phyloP scores from a whole-genome alignment of 2,888 invertebrate species.

The Nomada ferruginata region DNA sequence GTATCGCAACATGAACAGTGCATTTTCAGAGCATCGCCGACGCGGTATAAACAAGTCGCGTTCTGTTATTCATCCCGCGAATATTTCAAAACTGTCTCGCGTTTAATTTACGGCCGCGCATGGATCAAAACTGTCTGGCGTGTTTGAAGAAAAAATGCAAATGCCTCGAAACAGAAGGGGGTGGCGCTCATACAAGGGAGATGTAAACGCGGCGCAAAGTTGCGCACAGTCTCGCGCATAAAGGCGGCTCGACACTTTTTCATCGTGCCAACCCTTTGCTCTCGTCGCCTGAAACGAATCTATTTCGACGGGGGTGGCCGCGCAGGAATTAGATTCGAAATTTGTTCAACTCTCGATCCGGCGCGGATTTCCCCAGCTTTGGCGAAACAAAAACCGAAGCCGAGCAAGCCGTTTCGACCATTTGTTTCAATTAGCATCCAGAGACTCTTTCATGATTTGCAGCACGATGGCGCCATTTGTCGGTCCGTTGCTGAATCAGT shows the following conservation, averaged over 20 bases:
- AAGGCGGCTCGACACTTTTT: not conserved
- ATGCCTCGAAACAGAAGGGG: conserved; percentile 1
- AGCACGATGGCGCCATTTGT: conserved; percentile 53
- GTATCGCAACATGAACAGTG: not conserved
- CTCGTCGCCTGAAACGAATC: not conserved
- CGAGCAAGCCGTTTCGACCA: conserved; percentile 45
- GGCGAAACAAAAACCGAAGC: conserved; percentile 17
- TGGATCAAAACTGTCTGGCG: conserved; percentile 44
- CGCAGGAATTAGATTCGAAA: conserved; percentile 57
- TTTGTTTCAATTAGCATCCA: conserved; percentile 67
- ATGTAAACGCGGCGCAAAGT: conserved; percentile 16
- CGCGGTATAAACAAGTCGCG: not conserved
- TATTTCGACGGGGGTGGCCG: not conserved
- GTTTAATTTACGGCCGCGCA: conserved; percentile 31
- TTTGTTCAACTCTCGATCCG: conserved; percentile 64
- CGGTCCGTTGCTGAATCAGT: conserved; percentile 21
- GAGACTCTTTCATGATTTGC: conserved; percentile 60
- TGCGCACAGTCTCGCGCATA: conserved; percentile 1
- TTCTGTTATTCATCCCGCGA: conserved; percentile 27
- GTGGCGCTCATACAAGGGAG: not conserved
- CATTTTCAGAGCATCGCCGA: not conserved
- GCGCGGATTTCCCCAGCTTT: conserved; percentile 8
- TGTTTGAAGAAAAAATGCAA: conserved; percentile 10
- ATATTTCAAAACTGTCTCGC: conserved; percentile 36
- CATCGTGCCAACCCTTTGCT: not conserved